Conservation (phyloP, 2,888 invertebrate species). For the Eilema sororculum region DNA sequence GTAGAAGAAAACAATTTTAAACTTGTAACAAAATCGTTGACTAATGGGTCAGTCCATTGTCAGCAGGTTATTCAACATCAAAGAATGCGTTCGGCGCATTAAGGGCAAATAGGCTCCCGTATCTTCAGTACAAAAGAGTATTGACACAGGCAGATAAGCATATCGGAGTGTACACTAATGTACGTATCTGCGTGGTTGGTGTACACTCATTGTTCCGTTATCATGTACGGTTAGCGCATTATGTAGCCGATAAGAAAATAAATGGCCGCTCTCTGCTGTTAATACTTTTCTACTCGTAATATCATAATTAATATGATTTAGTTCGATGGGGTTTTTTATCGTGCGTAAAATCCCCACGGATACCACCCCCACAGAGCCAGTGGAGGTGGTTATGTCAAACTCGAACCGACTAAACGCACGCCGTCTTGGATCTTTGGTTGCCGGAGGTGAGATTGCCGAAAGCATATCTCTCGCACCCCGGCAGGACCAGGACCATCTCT, state of each 20-base stretch:
- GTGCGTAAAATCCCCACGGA: no score
- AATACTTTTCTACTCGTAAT: constrained; percentile 49
- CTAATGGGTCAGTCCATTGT: constrained; percentile 80
- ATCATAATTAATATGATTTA: neutral
- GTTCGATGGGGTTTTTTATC: neutral
- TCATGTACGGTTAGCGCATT: constrained; percentile 81
- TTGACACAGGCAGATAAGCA: constrained; percentile 83
- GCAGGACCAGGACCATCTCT: no score
- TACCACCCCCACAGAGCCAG: no score
- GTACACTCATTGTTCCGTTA: constrained; percentile 84
- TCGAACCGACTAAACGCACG: no score
- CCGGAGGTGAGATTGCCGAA: no score
- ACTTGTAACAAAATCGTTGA: constrained; percentile 56
- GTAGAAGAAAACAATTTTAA: constrained; percentile 64
- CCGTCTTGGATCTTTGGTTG: no score
- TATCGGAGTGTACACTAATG: constrained; percentile 81
- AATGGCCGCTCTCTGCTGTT: constrained; percentile 63
- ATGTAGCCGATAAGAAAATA: constrained; percentile 83
- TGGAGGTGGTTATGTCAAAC: no score
- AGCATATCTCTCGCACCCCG: no score
- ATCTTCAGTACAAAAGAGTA: constrained; percentile 85
- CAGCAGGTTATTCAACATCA: constrained; percentile 74
- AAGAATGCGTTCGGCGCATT: constrained; percentile 81
- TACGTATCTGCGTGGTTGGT: constrained; percentile 74
- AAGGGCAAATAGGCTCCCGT: constrained; percentile 83